Evolutionary conservation across 2,797 vertebrate genomes (phyloP).

Genomic region (Chanos chanos): DNA sequence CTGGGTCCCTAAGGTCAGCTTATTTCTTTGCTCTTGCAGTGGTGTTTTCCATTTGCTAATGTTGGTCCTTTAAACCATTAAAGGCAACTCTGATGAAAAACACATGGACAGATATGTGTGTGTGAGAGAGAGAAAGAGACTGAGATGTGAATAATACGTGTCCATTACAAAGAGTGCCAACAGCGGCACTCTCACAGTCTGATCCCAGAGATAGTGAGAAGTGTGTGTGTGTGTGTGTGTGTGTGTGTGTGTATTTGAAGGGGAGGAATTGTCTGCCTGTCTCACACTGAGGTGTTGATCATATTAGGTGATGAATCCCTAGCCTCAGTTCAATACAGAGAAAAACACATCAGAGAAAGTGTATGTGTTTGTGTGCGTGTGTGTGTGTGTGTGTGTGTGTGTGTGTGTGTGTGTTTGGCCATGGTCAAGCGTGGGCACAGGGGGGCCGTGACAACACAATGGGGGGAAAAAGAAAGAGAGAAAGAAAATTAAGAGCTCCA

Average conservation of each 20-base stretch:
- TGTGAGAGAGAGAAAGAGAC: background rate
- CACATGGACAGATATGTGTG: background rate
- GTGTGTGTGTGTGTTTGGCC: no score
- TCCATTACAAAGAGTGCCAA: background rate
- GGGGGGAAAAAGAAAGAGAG: no score
- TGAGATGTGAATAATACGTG: background rate
- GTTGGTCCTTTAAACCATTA: no score
- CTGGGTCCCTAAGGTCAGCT: no score
- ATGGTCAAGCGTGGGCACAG: no score
- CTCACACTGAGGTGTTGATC: background rate
- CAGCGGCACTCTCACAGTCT: background rate
- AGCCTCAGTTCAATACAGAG: no score
- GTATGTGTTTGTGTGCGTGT: no score
- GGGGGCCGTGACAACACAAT: no score
- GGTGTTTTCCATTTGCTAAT: conserved; percentile 20
- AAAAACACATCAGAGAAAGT: no score
- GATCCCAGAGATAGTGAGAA: background rate
- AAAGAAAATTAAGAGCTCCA: no score
- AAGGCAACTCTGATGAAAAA: conserved; percentile 1
- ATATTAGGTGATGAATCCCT: background rate
- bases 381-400: no score
- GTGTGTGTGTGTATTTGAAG: background rate
- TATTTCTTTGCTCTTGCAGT: no score
- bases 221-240: background rate
- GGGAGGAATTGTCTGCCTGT: background rate